Conservation (phyloP, 2,888 invertebrate genomes). For the Odontothrips loti region DNA sequence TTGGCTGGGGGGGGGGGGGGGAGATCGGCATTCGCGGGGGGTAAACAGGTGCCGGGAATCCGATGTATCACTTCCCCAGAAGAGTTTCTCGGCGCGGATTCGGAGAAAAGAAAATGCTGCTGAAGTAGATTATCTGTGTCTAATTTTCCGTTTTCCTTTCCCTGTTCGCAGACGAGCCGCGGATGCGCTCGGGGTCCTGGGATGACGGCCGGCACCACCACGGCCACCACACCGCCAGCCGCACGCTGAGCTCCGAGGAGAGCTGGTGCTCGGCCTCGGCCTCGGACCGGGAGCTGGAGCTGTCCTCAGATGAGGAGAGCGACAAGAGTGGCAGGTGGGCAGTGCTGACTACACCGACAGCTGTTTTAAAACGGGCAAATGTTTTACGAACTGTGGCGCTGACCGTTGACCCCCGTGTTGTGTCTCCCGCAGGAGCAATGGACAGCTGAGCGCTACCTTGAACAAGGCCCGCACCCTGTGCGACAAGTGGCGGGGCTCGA, state of each 20-base stretch:
- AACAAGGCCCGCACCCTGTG: slow-evolving; percentile 77
- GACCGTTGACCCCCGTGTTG: too few relatives aligned
- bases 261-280: slow-evolving; percentile 55
- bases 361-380: too few relatives aligned
- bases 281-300: slow-evolving; percentile 56
- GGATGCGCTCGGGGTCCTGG: slow-evolving; percentile 42
- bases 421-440: slow-evolving; percentile 58
- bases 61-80: background rate
- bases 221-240: slow-evolving; percentile 47
- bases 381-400: slow-evolving; percentile 36
- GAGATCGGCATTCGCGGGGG: too few relatives aligned
- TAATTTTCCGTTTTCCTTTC: background rate
- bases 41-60: too few relatives aligned
- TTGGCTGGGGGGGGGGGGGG: too few relatives aligned
- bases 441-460: slow-evolving; percentile 72
- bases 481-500: slow-evolving; percentile 65
- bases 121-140: background rate
- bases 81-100: too few relatives aligned
- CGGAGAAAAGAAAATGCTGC: too few relatives aligned
- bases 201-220: slow-evolving; percentile 49
- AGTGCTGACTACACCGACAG: too few relatives aligned
- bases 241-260: slow-evolving; percentile 51
- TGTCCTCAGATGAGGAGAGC: slow-evolving; percentile 62
- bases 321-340: slow-evolving; percentile 50
- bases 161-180: slow-evolving; percentile 65